Evolutionary conservation across 1,140 invertebrate species (phyloP).

Genomic region (Globodera rostochiensis): DNA sequence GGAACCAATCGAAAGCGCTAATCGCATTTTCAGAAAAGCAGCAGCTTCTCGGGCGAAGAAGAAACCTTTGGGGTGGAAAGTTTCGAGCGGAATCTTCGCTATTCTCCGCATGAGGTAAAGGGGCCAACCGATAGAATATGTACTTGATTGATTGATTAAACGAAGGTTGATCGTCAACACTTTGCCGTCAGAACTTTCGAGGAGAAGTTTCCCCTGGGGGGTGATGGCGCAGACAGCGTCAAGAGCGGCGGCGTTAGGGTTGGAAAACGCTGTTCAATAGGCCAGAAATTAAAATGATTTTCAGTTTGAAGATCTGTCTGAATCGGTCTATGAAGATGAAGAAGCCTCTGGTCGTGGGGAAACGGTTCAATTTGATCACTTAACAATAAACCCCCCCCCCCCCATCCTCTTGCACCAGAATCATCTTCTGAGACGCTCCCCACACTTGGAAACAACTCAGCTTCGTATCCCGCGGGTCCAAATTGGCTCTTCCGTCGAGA

Average conservation of each 20-base stretch:
- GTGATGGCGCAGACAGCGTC: not conserved
- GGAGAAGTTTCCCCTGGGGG: slow-evolving; percentile 7
- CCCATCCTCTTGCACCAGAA: not conserved
- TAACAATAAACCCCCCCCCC: not conserved
- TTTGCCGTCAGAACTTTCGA: slow-evolving; percentile 17
- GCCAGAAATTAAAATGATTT: not conserved
- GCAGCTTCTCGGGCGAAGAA: not conserved
- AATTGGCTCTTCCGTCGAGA: not conserved
- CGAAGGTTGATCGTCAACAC: slow-evolving; percentile 27
- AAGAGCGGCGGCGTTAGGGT: not conserved
- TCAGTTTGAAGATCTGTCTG: not conserved
- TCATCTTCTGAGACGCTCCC: not conserved
- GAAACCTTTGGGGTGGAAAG: slow-evolving; percentile 11
- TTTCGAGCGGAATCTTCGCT: slow-evolving; percentile 12
- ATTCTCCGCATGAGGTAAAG: slow-evolving; percentile 16
- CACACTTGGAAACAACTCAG: not conserved
- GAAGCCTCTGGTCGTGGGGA: not conserved
- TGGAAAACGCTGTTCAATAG: not conserved
- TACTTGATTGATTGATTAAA: not conserved
- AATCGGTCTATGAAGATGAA: not conserved
- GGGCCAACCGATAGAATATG: not conserved
- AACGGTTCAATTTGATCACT: not conserved
- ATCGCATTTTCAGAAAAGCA: not conserved
- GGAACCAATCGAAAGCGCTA: not conserved
- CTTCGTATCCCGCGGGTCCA: not conserved